These are phyloP conservation scores for Cyaniris semiargus DNA, from an alignment of 2,888 invertebrate species.

Conservation along the genomic window DNA sequence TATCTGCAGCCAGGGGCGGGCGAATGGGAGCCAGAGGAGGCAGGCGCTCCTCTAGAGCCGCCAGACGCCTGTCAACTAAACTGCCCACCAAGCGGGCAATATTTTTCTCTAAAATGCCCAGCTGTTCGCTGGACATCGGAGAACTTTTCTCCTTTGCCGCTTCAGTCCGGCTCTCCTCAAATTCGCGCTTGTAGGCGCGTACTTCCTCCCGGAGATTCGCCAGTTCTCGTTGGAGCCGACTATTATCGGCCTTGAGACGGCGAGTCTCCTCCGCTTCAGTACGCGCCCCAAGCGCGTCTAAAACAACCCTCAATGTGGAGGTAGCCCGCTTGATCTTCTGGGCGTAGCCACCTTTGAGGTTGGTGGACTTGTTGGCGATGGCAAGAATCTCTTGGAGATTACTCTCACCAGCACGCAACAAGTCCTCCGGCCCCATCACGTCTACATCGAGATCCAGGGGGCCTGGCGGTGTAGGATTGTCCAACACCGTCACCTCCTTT, in stretches of 20 bases:
- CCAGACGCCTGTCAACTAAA: not conserved
- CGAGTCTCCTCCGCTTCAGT: not conserved
- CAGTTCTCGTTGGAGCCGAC: not conserved
- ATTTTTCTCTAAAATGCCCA: not conserved
- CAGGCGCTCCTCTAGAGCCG: not conserved
- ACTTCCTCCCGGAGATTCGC: not conserved
- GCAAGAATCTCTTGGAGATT: not conserved
- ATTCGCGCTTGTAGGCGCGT: not conserved
- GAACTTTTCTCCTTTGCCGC: not conserved
- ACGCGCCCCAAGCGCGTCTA: not conserved
- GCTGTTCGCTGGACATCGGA: slow-evolving; percentile 3
- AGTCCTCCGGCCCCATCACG: too few relatives aligned
- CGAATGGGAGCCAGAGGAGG: not conserved
- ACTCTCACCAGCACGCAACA: too few relatives aligned
- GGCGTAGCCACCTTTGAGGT: not conserved
- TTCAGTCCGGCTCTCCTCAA: not conserved
- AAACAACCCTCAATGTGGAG: not conserved
- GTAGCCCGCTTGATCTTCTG: not conserved
- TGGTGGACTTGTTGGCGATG: not conserved
- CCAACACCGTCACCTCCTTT: too few relatives aligned
- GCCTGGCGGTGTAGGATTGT: too few relatives aligned
- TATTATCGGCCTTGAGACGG: not conserved
- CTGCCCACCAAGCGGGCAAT: not conserved
- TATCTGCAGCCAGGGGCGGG: not conserved
- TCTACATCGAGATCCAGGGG: too few relatives aligned